Base-by-base conservation (phyloP, 2,888 invertebrate species). In the Mythimna ferrago region DNA sequence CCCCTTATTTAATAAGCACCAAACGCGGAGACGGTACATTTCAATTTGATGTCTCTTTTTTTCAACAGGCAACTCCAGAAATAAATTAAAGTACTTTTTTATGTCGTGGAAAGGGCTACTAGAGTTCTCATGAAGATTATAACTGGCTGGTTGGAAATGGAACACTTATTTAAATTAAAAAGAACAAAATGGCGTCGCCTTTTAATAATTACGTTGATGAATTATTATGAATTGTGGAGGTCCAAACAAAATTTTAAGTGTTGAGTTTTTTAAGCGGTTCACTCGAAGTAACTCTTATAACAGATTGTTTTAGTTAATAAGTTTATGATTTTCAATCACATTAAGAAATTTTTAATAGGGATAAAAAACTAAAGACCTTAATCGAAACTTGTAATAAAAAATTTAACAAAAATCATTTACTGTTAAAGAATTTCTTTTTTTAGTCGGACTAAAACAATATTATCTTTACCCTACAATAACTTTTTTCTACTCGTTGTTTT, bases 81-180 rank as follows among this genome's bases (percentile, higher is more conserved):
- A 56, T 73, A 77, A 80, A 79, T 82, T 82, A 70, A 85, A 82
- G 77, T 75, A 76, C 76, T 78, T 85, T 85, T 85, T 83, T 76
- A 73, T 78, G 69, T 74, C 74, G 70, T 60, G 62, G 16, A 77
- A 80, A 69, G 61, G 80, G 56, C 73, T 76, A 76, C 80, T 80
- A 63, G 58, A 48, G 60, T 73, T 74, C 21, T 72, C 58, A 68
- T 64, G 64, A 72, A 81, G 70, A 84, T 72, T 66, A 79, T 72
- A 72, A 80, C 77, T 72, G 73, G 83, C 73, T 56, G 58, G 57
- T 57, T 69, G 58, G 60, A 64, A 75, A 58, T 69, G 66, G 78
- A 67, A 75, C 81, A 78, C 76, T 85, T 79, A 82, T 77, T 81
- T 58, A 81, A 84, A 83, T 85, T 83, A 73, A 80, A 85, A 77